Base-by-base conservation (phyloP, 2,113 vertebrate species). In the Herpailurus yagouaroundi region DNA sequence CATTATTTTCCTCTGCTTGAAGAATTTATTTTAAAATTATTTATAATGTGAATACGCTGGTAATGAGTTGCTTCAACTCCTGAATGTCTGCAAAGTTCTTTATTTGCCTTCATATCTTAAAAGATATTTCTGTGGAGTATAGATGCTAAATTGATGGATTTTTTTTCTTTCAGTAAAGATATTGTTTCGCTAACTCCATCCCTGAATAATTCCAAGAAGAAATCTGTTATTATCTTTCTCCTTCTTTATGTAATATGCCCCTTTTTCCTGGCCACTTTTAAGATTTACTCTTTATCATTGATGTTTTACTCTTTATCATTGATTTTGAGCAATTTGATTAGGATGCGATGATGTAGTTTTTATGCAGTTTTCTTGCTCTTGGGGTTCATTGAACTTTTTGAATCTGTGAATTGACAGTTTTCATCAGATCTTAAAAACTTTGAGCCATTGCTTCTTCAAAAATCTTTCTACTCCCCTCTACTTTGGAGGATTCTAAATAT, bases 71-170 rank as follows among this genome's bases (percentile, higher is more conserved):
- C 82, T 92, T 82, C n/a, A 76, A 38, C 66, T 48, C 25, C 23
- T 45, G 23, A 33, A 89, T 76, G 7, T 92, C 64, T 83, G 19
- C 82, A 96, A 95, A 93, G 21, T 8, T 92, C 71, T 90, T 63
- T 90, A 90, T 55, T 81, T 83, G 16, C 15, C 60, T 90, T 33
- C 23, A 82, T 71, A 71, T 82, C 76, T 21, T 41, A 66, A 57
- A 94, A 77, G 31, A 66, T n/a, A 27, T 33, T 85, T 92, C 68
- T 81, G 10, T 89, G 85, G 8, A 38, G 6, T 55, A 63, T 9
- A 82, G n/a, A 33, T 76, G 63, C 66, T 86, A 89, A 36, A 23
- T 38, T 11, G 10, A 57, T 45, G 1, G 11, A 25, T 50, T 82
- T 86, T 45, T 74, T 77, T 71, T 33, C 45, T 77, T 66, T 71